phyloP scores from a whole-genome alignment of 2,113 vertebrate species.

The Tympanuchus pallidicinctus region DNA sequence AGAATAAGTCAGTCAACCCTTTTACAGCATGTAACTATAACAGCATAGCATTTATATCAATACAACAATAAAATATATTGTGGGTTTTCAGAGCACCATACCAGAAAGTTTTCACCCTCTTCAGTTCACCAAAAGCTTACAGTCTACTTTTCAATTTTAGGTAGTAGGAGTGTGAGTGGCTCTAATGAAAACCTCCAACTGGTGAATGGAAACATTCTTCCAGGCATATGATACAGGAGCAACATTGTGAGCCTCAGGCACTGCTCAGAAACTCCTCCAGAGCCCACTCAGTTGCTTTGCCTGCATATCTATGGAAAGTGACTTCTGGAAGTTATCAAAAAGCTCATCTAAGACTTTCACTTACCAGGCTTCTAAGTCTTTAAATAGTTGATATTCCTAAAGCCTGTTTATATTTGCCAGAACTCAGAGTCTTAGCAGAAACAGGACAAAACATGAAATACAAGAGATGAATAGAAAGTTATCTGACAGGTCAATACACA shows the following conservation, averaged over 20 bases:
- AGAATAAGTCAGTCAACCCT: neutral
- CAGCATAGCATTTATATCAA: neutral
- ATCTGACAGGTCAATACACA: neutral
- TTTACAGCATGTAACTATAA: neutral
- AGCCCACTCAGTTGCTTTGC: neutral
- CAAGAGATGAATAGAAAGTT: neutral
- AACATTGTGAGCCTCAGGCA: neutral
- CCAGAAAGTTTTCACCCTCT: neutral
- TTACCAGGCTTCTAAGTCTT: neutral
- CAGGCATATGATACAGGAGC: neutral
- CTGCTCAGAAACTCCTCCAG: neutral
- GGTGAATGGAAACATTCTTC: neutral
- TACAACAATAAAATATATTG: neutral
- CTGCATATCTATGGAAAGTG: neutral
- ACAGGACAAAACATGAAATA: rapidly evolving
- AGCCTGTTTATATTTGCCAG: neutral
- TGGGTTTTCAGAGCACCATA: neutral
- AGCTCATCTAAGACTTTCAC: neutral
- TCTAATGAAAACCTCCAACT: neutral
- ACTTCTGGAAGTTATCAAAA: neutral
- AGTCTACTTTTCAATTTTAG: neutral
- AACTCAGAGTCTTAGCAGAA: neutral
- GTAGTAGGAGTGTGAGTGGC: neutral
- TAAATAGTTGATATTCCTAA: rapidly evolving
- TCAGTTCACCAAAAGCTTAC: neutral